Base-by-base conservation (phyloP, 2,888 invertebrate species). In the Pachymerium ferrugineum region DNA sequence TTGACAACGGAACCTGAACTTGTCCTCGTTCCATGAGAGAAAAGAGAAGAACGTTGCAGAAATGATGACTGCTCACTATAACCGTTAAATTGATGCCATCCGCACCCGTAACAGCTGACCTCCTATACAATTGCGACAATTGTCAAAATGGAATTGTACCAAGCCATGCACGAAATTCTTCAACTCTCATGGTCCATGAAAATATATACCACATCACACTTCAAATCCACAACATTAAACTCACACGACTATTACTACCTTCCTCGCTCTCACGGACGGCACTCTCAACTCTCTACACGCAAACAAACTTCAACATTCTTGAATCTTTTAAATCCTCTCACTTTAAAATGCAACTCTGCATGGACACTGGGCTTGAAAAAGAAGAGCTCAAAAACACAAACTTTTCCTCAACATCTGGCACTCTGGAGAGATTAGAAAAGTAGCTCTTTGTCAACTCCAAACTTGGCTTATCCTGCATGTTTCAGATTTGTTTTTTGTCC, bases 121-220 rank as follows among this genome's bases (percentile, higher is more conserved):
- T 54, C 47, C 47, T 12, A 54, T 19, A 54, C 47, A 54, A 54
- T 22, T 12, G 47, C 47, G 47, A 54, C 47, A 54, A 54, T 54
- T 16, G 47, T 54, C 47, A 10, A 54, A 54, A 54, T 54, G 47
- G 47, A 54, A 54, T 54, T 54, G 19, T n/a, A 54, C 47, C 8
- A 54, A 54, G 22, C 47, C 19, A 54, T 54, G 47, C 47, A 54
- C 47, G 22, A 54, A 54, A 54, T 54, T 54, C 47, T 54, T 54
- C 47, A 54, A 22, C 47, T 54, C 47, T 54, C 47, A 54, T 54
- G 47, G 47, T 22, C 47, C 47, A 54, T 54, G 47, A 54, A 54
- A 54, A 54, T 54, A 54, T 54, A 54, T 22, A 54, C 47, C 19
- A 54, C 47, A 22, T n/a, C n/a, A n/a, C n/a, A n/a, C n/a, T 54